Base-by-base conservation (phyloP, 2,888 invertebrate genomes). In the Altica lythri region DNA sequence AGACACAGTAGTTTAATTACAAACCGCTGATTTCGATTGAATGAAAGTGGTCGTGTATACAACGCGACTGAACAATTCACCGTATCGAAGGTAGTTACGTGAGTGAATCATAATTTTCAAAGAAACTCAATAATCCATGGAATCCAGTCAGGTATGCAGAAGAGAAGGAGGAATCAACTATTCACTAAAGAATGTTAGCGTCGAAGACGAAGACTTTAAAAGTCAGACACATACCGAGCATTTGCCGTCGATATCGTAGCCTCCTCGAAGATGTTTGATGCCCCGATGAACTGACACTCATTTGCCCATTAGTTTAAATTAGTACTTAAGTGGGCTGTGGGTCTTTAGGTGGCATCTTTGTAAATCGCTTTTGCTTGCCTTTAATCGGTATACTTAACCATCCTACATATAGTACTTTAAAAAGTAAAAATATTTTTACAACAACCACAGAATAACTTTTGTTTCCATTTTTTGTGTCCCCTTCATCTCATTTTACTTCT, bases 301-400 rank as follows among this genome's bases (percentile, higher is more conserved):
- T 55, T 55, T 58, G 61, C 61, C 60, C 64, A 61, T 63, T 63
- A 64, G 59, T 57, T 68, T 61, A 66, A 67, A 58, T 63, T 63
- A 58, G 58, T 48, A 55, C 53, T 62, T 53, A 61, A 60, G 60
- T 59, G 52, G 55, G 61, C 59, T 61, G 55, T 34, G 35, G 40
- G 45, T 25, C 48, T 49, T 55, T 38, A 44, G 45, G 44, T 37
- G 44, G 38, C 29, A 32, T 25, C 38, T 53, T 55, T 53, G 48
- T 56, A 54, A 32, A 45, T 50, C 40, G 50, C 35, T 48, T 55
- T 40, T 48, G 55, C 50, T 25, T 51, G 52, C 43, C 40, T 42
- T 50, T 14, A 48, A 59, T n/a, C n/a, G n/a, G n/a, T n/a, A n/a
- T n/a, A n/a, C n/a, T n/a, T n/a, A n/a, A n/a, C n/a, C n/a, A n/a